Evolutionary conservation across 2,888 invertebrate species (phyloP), one percentile per base, ranked within the genome.

Genomic region (Sminthurides aquaticus): DNA sequence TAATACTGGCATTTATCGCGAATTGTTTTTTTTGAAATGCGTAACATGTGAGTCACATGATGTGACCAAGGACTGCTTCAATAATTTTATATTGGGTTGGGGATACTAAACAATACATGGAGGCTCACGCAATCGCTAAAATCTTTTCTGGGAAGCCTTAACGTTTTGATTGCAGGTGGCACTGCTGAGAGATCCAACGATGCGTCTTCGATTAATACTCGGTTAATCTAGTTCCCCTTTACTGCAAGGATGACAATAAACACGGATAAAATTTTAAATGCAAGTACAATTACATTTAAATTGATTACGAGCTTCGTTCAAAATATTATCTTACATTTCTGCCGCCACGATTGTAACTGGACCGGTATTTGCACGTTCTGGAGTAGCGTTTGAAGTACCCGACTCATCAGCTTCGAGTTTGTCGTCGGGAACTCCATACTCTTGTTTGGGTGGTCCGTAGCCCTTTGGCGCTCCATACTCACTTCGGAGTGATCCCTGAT

Each of bases 391-490:
- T 52, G 5, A 20, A 18, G 52, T 52, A 52, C 52, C 52, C 5
- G 52, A 8, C 20, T 52, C 52, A 52, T 52, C 52, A 22, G 5
- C 5, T 20, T 52, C 52, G 52, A 52, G 8, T 20, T 15, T 52
- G 5, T 52, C 52, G 5, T 8, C 15, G 18, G 52, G 52, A 8
- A 20, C 11, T 8, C 52, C 52, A 20, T 52, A 52, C 18, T 15
- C 52, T 52, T 52, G 52, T 22, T 52, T 52, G 5, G 52, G 52
- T 20, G 52, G 20, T 22, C 52, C 52, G 20, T 52, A 52, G 20
- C 52, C 52, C 52, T 52, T 52, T 20, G 52, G 52, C 20, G 52
- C 11, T 5, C 52, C 52, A 22, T 52, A 52, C 11, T 43, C 43
- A 11, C 18, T 8, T 18, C 18, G 8, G 43, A 18, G 43, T 43